Evolutionary conservation across 2,113 vertebrate species (phyloP), one percentile per base, ranked within the genome.

Genomic region (Limanda limanda): DNA sequence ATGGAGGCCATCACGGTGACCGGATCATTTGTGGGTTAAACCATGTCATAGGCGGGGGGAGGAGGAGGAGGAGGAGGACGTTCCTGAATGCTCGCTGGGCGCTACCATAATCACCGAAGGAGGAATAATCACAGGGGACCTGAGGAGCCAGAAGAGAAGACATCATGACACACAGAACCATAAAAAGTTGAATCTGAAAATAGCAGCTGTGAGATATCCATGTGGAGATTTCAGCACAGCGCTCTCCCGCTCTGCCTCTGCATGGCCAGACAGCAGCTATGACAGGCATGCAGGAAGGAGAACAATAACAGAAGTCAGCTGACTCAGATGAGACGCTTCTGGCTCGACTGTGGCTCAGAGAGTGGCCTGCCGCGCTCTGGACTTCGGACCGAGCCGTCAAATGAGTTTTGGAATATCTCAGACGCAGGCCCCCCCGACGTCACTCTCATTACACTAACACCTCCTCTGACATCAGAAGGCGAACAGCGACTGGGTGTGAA

Each of bases 1-100:
- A 95, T 94, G 90, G 96, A 97, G 94, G 97, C 96, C 93, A 96
- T 98, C 93, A 90, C 84, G 77, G 86, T 86, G 91, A 94, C 86
- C 83, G 55, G 85, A 59, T 89, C 86, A 37, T 20, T 78, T 24
- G 75, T 81, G 77, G 67, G 54, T 87, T 93, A 92, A 81, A 92
- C 85, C 94, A 94, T 92, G 83, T 84, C 88, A 89, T 55, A 76
- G 74, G 71, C 76, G 4, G 31, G 31, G 4, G 31, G 31, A 31
- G 31, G 31, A 31, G 31, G 27, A 59, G 88, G 63, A 65, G 71
- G 58, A 40, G 72, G 63, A 70, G 73, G 65, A 59, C 25, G 37
- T 66, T 73, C 76, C 76, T 83, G 80, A 89, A 80, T 83, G 82
- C 74, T 71, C 47, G 69, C 66, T 58, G 74, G 48, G 63, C 31